Base-by-base conservation (phyloP, 23 tunicate species). In the Styela plicata region DNA sequence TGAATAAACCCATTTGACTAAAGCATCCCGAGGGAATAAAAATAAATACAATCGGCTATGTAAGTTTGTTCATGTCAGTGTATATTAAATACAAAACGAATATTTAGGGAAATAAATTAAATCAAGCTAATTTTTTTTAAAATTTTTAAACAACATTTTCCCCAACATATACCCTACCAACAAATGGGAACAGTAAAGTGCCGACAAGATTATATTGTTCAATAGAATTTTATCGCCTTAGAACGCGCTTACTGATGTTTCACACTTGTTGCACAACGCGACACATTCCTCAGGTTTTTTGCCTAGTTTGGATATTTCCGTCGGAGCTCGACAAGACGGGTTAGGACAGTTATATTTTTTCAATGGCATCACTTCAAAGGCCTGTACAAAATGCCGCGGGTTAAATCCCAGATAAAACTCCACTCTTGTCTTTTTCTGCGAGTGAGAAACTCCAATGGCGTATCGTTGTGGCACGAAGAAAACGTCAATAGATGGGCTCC, bases 331-430 rank as follows among this genome's bases (percentile, higher is more conserved):
- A 65, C 81, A 76, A 20, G 30, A 33, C 5, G 77, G 77, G 29
- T 71, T 30, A 7, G 13, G 28, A 30, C 81, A 76, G 13, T 20
- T 36, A 21, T 44, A 52, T 52, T 27, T 76, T 44, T 52, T 25
- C 64, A 76, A n/a, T 17, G 27, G 28, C 19, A 24, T 76, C 13
- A 76, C 81, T 29, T 76, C 66, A 2, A 0, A 44, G 13, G 81
- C 81, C 53, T 76, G 67, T 36, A 65, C 81, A 76, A 52, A 29
- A 44, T 24, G 81, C n/a, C 66, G 30, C 16, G 81, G 33, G 44
- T 76, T 76, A 65, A 76, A 76, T 0, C 63, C 65, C 17, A 76
- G 7, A 53, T 76, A 76, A 53, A 76, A 76, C 44, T 76, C 81
- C 25, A 76, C 81, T 0, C 81, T 36, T 44, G 64, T 52, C 30